Evolutionary conservation across 2,888 invertebrate genomes (phyloP).

Genomic region (Malacosoma neustria): DNA sequence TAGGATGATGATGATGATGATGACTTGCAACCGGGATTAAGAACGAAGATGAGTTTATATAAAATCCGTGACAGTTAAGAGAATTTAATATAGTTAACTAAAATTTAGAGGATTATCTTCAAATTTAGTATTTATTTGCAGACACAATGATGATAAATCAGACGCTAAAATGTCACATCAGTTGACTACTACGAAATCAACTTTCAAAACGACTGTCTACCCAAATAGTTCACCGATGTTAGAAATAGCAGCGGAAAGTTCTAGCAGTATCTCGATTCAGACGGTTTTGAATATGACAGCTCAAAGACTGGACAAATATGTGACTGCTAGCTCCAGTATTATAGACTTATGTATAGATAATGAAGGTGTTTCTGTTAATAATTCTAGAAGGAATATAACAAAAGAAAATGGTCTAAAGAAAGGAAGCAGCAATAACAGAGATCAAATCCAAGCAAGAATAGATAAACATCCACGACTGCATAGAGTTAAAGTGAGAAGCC

Average conservation of each 20-base stretch:
- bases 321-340: conserved; percentile 38
- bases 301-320: conserved; percentile 33
- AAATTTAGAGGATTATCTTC: no score
- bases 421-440: conserved; percentile 6
- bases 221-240: conserved; percentile 22
- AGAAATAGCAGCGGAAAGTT: conserved; percentile 29
- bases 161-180: conserved; percentile 19
- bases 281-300: conserved; percentile 13
- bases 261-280: conserved; percentile 20
- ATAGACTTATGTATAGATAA: conserved; percentile 25
- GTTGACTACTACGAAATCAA: conserved; percentile 16
- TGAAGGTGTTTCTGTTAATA: conserved; percentile 8
- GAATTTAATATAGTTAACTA: no score
- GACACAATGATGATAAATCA: conserved; percentile 20
- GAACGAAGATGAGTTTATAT: no score
- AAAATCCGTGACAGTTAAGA: no score
- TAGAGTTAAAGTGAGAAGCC: conserved; percentile 53
- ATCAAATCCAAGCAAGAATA: conserved; percentile 10
- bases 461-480: conserved; percentile 41
- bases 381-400: conserved; percentile 8
- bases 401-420: conserved; percentile 13
- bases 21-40: no score
- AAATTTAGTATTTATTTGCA: conserved; percentile 6
- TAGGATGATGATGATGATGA: no score
- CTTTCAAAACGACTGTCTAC: conserved; percentile 26